Conservation (phyloP, 2,113 vertebrate species). For the Dipodomys spectabilis region DNA sequence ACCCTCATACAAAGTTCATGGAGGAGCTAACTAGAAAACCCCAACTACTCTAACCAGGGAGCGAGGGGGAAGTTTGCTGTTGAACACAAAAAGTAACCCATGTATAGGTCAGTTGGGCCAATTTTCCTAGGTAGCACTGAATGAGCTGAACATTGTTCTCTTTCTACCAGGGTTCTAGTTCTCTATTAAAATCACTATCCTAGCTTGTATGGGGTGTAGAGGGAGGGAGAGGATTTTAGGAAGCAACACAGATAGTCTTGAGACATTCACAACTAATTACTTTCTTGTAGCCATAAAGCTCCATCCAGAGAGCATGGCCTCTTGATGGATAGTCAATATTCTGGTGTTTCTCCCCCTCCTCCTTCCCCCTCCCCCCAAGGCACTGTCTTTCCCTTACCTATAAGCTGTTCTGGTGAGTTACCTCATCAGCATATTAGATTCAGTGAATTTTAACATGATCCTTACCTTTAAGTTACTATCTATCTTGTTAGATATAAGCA, state of each 20-base stretch:
- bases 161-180: not conserved
- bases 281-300: not conserved
- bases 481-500: not conserved
- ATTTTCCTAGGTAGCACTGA: not conserved
- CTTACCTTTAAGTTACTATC: not conserved
- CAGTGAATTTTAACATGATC: not conserved
- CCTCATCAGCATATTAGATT: not conserved
- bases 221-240: not conserved
- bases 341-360: not conserved
- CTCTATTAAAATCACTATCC: not conserved
- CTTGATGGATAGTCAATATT: not conserved
- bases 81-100: not conserved
- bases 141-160: not conserved
- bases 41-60: not conserved
- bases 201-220: not conserved
- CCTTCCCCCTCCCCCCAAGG: too few species aligned
- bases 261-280: not conserved
- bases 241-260: not conserved
- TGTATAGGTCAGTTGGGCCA: not conserved
- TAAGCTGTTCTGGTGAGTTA: not conserved
- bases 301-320: not conserved
- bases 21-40: not conserved
- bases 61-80: not conserved
- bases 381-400: too few species aligned
- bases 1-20: not conserved